These are phyloP conservation scores for Poicephalus meyeri DNA, from an alignment of 2,113 vertebrate species.

Conservation along the genomic window DNA sequence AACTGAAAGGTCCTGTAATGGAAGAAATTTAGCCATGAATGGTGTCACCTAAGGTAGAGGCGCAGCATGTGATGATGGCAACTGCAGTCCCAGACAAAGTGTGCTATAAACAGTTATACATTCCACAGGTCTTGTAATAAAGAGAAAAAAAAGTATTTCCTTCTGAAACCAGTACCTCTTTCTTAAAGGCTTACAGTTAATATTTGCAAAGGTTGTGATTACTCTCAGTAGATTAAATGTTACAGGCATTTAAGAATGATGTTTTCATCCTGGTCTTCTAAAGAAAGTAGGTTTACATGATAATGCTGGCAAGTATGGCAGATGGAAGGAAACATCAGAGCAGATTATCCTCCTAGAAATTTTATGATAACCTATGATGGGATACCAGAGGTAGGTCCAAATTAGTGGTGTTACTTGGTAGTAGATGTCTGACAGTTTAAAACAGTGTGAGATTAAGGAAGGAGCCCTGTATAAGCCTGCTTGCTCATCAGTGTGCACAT, in stretches of 20 bases:
- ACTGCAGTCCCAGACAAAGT: neutral
- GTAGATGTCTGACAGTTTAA: neutral
- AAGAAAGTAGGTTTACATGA: neutral
- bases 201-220: neutral
- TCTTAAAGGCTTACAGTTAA: neutral
- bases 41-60: neutral
- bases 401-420: neutral
- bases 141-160: neutral
- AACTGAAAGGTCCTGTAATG: conserved; percentile 7
- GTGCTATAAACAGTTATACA: neutral
- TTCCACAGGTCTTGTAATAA: neutral
- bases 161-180: neutral
- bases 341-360: neutral
- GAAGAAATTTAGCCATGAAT: conserved; percentile 16
- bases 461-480: neutral
- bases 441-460: no score
- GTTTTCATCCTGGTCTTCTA: neutral
- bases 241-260: neutral
- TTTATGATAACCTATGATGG: neutral
- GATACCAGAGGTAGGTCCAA: neutral
- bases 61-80: neutral
- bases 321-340: neutral
- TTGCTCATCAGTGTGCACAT: neutral
- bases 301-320: neutral
- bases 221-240: neutral